phyloP scores from a whole-genome alignment of 2,797 vertebrate genomes.

The Zonotrichia albicollis region DNA sequence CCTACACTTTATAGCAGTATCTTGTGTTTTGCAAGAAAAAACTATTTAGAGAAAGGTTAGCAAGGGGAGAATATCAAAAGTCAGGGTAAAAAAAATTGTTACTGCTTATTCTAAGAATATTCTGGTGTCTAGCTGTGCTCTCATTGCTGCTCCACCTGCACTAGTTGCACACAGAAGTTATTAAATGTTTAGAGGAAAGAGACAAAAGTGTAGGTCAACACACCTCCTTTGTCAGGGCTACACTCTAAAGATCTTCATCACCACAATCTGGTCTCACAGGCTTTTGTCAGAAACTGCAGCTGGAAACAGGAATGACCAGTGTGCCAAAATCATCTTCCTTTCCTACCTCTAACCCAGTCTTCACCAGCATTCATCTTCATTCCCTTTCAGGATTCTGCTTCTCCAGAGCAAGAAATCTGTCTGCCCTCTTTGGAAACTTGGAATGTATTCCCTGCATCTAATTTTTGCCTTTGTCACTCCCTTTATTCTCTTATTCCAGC shows the following conservation, averaged over 20 bases:
- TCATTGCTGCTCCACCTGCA: not conserved
- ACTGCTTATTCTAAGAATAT: not conserved
- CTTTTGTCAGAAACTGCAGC: not conserved
- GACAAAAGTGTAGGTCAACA: not conserved
- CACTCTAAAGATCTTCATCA: not conserved
- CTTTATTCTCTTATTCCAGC: not conserved
- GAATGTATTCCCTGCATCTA: fast-evolving
- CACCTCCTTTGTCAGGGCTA: not conserved
- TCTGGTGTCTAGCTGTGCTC: not conserved
- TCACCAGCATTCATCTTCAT: not conserved
- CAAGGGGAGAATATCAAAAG: not conserved
- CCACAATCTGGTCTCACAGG: not conserved
- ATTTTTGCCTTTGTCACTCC: not conserved
- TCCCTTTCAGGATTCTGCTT: not conserved
- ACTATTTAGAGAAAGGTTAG: not conserved
- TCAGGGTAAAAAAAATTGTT: not conserved
- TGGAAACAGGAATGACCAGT: not conserved
- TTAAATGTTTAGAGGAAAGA: not conserved
- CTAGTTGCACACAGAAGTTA: not conserved
- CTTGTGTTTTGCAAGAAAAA: not conserved
- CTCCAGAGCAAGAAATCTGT: not conserved
- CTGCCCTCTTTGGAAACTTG: not conserved
- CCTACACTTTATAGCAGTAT: not conserved
- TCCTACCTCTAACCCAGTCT: not conserved
- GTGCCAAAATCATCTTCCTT: not conserved